Evolutionary conservation across 2,888 invertebrate genomes (phyloP).

Genomic region (Rhaphigaster nebulosa): DNA sequence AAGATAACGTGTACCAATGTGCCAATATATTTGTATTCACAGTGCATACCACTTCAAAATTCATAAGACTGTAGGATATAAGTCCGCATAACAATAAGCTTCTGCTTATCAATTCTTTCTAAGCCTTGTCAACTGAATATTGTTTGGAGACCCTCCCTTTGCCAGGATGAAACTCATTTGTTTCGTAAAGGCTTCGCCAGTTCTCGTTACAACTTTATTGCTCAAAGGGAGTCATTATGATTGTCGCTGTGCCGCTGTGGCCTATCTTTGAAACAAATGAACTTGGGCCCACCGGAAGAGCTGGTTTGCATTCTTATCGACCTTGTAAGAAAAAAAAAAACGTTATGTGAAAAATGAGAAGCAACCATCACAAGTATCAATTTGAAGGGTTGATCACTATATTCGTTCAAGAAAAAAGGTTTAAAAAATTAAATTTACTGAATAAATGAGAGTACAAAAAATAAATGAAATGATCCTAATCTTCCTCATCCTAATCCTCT

Average conservation of each 20-base stretch:
- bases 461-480: too few species aligned
- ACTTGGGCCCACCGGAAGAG: background rate
- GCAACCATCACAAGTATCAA: background rate
- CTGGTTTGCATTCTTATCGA: slow-evolving; percentile 16
- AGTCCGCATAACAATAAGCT: background rate
- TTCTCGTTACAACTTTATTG: slow-evolving; percentile 38
- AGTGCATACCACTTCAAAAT: background rate
- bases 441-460: too few species aligned
- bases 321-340: background rate
- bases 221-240: slow-evolving; percentile 45
- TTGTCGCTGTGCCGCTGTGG: background rate
- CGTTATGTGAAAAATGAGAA: background rate
- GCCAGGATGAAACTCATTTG: slow-evolving; percentile 41
- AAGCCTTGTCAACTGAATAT: background rate
- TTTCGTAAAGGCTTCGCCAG: slow-evolving; percentile 23
- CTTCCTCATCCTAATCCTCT: too few species aligned
- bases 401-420: too few species aligned
- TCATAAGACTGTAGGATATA: background rate
- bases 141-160: background rate
- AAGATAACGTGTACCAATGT: too few species aligned
- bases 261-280: slow-evolving; percentile 19
- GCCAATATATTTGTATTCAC: background rate
- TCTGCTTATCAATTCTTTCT: slow-evolving; percentile 8
- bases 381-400: background rate
- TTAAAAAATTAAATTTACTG: background rate